phyloP scores from a whole-genome alignment of 2,888 invertebrate species.

The Chrysotoxum bicinctum region DNA sequence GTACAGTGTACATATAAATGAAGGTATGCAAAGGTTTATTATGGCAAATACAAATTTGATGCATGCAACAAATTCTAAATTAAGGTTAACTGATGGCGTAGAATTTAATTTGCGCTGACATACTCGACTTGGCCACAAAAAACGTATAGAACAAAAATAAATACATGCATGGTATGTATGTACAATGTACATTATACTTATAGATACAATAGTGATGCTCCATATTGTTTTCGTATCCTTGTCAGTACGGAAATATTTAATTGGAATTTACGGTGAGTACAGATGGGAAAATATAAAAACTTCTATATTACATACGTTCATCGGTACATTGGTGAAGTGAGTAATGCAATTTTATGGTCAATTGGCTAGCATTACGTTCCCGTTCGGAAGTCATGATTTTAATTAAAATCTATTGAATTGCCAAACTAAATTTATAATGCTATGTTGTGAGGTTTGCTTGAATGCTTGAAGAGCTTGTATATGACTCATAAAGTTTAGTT shows the following conservation, averaged over 20 bases:
- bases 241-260: slow-evolving; percentile 19
- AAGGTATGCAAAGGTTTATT: no score
- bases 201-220: background rate
- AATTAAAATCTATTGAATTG: slow-evolving; percentile 60
- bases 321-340: slow-evolving; percentile 29
- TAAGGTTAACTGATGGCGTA: slow-evolving; percentile 35
- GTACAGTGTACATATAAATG: no score
- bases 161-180: background rate
- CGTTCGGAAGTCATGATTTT: slow-evolving; percentile 46
- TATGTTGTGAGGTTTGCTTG: background rate
- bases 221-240: background rate
- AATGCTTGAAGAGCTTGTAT: background rate
- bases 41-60: no score
- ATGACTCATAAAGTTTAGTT: background rate
- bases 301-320: background rate
- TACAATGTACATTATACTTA: no score
- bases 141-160: background rate
- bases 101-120: slow-evolving; percentile 33
- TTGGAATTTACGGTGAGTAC: slow-evolving; percentile 51
- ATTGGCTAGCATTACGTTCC: slow-evolving; percentile 30
- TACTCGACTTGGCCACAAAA: background rate
- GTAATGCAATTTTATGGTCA: slow-evolving; percentile 53
- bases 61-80: no score
- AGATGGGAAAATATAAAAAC: background rate
- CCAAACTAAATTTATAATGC: slow-evolving; percentile 15